Evolutionary conservation across 2,888 invertebrate genomes (phyloP).

Genomic region (Eupithecia subfuscata): DNA sequence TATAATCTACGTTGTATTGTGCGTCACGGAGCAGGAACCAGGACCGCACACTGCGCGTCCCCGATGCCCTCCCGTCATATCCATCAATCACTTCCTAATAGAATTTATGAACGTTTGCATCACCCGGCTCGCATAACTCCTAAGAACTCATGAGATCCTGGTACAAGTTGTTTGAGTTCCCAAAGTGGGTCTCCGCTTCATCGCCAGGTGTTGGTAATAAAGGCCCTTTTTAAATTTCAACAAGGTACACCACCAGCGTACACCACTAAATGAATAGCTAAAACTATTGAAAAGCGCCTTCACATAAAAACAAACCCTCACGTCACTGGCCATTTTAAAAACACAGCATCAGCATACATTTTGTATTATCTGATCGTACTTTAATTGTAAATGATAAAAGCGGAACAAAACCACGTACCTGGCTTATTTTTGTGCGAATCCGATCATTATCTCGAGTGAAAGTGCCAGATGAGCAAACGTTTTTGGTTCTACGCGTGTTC

Average conservation of each 20-base stretch:
- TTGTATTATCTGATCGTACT: constrained; percentile 27
- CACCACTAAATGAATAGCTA: neutral
- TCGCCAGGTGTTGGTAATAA: constrained; percentile 10
- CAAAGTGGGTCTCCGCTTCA: constrained; percentile 16
- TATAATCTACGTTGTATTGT: constrained; percentile 42
- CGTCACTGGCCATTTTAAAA: neutral
- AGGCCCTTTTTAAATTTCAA: neutral
- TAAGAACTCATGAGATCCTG: constrained; percentile 42
- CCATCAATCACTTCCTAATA: constrained; percentile 74
- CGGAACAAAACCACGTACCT: constrained; percentile 35
- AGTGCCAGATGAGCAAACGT: constrained; percentile 41
- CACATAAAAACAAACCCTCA: neutral
- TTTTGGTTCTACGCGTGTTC: constrained; percentile 36
- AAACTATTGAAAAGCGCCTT: neutral
- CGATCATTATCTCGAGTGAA: constrained; percentile 46
- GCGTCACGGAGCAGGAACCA: constrained; percentile 49
- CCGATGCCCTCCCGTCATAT: constrained; percentile 43
- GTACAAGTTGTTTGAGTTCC: constrained; percentile 24
- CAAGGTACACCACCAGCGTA: neutral
- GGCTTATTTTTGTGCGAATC: constrained; percentile 39
- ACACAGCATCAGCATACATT: constrained; percentile 2
- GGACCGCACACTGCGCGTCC: constrained; percentile 52
- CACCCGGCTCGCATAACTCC: constrained; percentile 43
- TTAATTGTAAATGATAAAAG: constrained; percentile 31
- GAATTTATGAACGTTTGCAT: constrained; percentile 68